phyloP scores from a whole-genome alignment of 2,797 vertebrate genomes.

The Molossus alvarezi region DNA sequence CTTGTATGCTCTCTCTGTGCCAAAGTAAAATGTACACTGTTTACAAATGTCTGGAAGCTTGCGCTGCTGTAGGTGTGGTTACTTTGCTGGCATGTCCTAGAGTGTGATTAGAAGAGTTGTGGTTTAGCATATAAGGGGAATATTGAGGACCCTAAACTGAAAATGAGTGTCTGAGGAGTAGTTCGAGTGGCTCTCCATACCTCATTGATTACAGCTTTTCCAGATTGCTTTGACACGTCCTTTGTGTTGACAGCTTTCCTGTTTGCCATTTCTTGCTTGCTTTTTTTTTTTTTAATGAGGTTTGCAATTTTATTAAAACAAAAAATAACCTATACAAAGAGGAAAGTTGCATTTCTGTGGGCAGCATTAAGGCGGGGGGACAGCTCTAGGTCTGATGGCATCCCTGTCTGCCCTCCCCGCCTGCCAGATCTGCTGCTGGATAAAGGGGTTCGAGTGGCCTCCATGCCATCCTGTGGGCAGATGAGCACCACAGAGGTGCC shows the following conservation, averaged over 20 bases:
- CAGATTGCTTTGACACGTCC: not conserved
- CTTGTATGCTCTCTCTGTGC: constrained; percentile 44
- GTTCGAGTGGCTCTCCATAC: not conserved
- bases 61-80: constrained; percentile 45
- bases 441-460: constrained; percentile 98
- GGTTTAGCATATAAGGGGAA: not conserved
- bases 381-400: not conserved
- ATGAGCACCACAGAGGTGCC: constrained; percentile 99
- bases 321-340: constrained; percentile 54
- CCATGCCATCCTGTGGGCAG: constrained; percentile 99
- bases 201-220: constrained; percentile 21
- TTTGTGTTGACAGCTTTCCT: constrained; percentile 20
- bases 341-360: not conserved
- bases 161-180: not conserved
- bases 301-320: constrained; percentile 81
- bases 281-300: not conserved
- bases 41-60: constrained; percentile 69
- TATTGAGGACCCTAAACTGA: not conserved
- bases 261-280: not conserved
- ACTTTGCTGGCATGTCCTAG: constrained; percentile 20
- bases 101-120: constrained; percentile 14
- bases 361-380: not conserved
- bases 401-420: fast-evolving
- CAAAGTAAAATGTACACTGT: constrained; percentile 66
- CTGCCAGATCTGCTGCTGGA: constrained; percentile 96